Conservation (phyloP, 2,888 invertebrate species). For the Epistrophe grossulariae region DNA sequence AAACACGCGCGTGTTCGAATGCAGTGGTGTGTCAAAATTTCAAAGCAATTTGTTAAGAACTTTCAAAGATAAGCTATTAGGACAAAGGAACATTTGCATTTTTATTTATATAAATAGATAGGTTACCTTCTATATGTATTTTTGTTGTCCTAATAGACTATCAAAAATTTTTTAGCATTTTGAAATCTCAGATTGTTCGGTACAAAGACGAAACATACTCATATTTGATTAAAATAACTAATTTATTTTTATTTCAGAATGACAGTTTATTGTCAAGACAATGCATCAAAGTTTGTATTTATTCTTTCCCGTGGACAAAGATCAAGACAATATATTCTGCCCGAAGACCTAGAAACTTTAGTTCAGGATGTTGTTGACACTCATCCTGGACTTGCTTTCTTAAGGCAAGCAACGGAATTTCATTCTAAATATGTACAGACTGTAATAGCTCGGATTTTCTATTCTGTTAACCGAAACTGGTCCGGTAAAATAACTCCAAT, state of each 20-base stretch:
- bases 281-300: conserved; percentile 94
- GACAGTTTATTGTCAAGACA: conserved; percentile 92
- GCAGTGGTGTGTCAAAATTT: no score
- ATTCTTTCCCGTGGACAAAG: conserved; percentile 90
- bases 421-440: conserved; percentile 99
- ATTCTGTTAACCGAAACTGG: conserved; percentile 98
- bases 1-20: no score
- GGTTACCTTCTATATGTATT: no score
- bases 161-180: no score
- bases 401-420: conserved; percentile 99
- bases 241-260: conserved; percentile 86
- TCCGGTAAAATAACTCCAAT: conserved; percentile 94
- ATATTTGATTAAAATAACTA: not conserved
- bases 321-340: conserved; percentile 86
- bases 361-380: conserved; percentile 99
- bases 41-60: no score
- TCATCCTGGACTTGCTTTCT: conserved; percentile 98
- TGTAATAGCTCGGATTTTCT: conserved; percentile 98
- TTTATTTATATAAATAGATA: no score
- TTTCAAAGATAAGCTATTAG: no score
- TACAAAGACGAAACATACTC: no score
- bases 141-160: no score
- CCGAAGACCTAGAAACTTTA: conserved; percentile 96
- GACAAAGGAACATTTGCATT: no score
- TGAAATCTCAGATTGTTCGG: no score